Evolutionary conservation across 53 echinoderm and acorn worm species (phyloP), one percentile per base, ranked within the genome.

Genomic region (Arbacia lixula): DNA sequence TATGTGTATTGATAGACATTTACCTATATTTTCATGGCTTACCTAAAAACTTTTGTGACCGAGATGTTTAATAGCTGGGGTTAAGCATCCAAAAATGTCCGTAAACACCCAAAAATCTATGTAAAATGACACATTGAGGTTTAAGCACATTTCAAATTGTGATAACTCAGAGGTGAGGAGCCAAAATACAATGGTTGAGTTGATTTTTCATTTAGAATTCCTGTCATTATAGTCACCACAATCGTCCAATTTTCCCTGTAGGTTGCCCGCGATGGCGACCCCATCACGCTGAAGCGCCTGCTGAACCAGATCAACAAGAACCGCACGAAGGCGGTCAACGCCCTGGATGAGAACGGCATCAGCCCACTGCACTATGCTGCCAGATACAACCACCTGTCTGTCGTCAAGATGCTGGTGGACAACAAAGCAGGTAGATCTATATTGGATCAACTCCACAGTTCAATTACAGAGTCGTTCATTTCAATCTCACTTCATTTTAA

Each of bases 191-290:
- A 10, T 21, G n/a, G 2, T 56, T 56, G 21, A 5, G 26, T 56
- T 21, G 21, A 5, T 21, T 56, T 24, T 2, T 0, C 32, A 2
- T 2, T 60, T 26, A 61, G 6, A 31, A 24, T 66, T 41, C 2
- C 42, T 30, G 26, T 52, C 2, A 4, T 30, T 61, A 31, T 61
- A 12, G 0, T 28, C 26, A 19, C 29, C 60, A 36, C 73, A 42
- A 19, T 53, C 69, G 12, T 68, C n/a, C n/a, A n/a, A n/a, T n/a
- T n/a, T 2, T 76, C 25, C 26, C 55, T 25, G 5, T 58, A 95
- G 94, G 85, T 88, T 75, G 94, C 99, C 55, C 84, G 99, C 17
- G 99, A 99, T 92, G 99, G 99, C 27, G 94, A 94, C 22, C 68
- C 84, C 12, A 83, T 88, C 5, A 66, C 76, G 22, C 86, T 99